Conservation (phyloP, 2,888 invertebrate species). For the Brenthis daphne region DNA sequence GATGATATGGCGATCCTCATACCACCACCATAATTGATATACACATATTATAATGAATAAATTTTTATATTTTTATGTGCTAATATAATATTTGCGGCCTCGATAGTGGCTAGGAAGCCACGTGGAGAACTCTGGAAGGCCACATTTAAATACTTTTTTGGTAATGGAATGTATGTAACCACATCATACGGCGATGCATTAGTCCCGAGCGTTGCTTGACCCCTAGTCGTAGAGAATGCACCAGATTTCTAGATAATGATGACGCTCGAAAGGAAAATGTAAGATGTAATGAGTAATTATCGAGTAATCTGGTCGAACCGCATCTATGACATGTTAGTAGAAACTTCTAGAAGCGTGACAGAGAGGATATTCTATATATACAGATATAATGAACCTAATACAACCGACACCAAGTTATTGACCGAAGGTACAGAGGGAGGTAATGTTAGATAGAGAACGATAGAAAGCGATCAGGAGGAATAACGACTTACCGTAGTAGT, state of each 20-base stretch:
- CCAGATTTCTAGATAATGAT: constrained; percentile 68
- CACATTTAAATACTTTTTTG: constrained; percentile 53
- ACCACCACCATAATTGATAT: constrained; percentile 75
- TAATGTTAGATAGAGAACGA: constrained; percentile 64
- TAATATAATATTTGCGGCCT: constrained; percentile 58
- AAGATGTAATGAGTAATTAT: constrained; percentile 41
- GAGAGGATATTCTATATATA: constrained; percentile 63
- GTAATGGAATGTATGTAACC: constrained; percentile 48
- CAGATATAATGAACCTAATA: constrained; percentile 60
- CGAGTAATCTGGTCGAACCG: constrained; percentile 67
- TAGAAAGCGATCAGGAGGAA: constrained; percentile 82
- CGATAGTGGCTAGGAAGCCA: constrained; percentile 53
- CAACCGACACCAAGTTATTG: constrained; percentile 74
- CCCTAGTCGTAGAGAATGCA: constrained; percentile 49
- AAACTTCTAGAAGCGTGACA: constrained; percentile 78
- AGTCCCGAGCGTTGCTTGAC: constrained; percentile 52
- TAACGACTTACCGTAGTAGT: constrained; percentile 99
- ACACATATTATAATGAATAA: constrained; percentile 60
- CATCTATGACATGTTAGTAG: constrained; percentile 72
- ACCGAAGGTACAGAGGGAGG: constrained; percentile 55
- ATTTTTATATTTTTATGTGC: constrained; percentile 49
- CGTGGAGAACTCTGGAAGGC: constrained; percentile 83
- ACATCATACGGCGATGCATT: constrained; percentile 44
- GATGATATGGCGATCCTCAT: constrained; percentile 75
- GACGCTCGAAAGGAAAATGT: constrained; percentile 12